Base-by-base conservation (phyloP, 2,113 vertebrate species). In the Cheirogaleus medius region DNA sequence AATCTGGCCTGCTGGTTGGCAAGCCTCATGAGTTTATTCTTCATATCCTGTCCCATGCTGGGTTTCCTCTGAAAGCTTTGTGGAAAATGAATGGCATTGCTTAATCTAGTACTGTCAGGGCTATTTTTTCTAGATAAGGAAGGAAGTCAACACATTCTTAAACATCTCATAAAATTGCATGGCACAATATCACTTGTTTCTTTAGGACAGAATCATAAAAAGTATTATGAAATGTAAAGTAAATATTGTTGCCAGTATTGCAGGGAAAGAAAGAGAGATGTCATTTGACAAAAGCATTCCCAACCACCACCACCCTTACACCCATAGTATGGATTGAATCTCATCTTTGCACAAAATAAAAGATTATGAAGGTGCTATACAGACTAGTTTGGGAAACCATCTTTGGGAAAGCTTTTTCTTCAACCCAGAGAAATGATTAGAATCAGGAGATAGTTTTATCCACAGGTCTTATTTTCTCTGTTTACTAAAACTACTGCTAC, bases 181-280 rank as follows among this genome's bases (percentile, higher is more conserved):
- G 63, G 27, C 91, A 94, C 94, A 96, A 96, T 80, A 83, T 91
- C 87, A 90, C 29, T 83, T 96, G 42, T 97, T 97, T 97, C 69
- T 96, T 86, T 96, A 88, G 81, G 87, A 64, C 73, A 86, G 69
- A 92, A 90, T 93, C 25, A 77, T 95, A 91, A 96, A 74, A 94
- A 82, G 68, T 89, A 90, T 92, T 95, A 74, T 85, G 84, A 92
- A 97, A 73, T 95, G 5, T 91, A 96, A 97, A 94, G 6, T 91
- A 96, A 97, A 94, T 90, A 81, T 90, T 92, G 3, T 71, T 94
- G 87, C 47, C 81, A 74, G n/a, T 86, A 63, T 80, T 95, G 49
- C 77, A 89, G 78, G n/a, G 52, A 63, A 49, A 49, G 76, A 81
- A 39, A 87, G 37, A 83, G 37, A 86, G 25, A 39, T 94, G 56